Base-by-base conservation (phyloP, 2,888 invertebrate species). In the Caenorhabditis panamensis region DNA sequence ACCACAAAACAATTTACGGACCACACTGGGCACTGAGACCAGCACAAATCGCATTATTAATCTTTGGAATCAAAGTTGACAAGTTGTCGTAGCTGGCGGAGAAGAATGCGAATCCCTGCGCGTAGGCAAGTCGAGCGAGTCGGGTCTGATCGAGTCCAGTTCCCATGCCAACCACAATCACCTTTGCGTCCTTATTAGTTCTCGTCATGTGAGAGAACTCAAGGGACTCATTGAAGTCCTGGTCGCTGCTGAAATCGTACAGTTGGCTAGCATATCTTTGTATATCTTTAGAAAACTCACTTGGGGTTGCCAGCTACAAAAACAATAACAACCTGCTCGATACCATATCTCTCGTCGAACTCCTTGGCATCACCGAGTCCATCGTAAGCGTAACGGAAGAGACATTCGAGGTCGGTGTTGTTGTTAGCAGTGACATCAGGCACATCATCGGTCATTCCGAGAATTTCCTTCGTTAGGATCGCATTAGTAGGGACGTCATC, bases 381-480 rank as follows among this genome's bases (percentile, higher is more conserved):
- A 26, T 77, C 76, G 49, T 75, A 82, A 11, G 79, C 73, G 78
- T 87, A 87, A 9, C 85, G 83, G 85, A 87, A 87, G n/a, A 87
- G 58, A n/a, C 83, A 77, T 53, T 84, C 84, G 18, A 85, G 68
- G 67, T 84, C 84, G 0, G 80, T 76, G 49, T 79, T 82, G 49
- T 85, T 86, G 69, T 85, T 83, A 8, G 59, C 36, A 26, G 75
- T 68, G 1, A 86, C 84, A 69, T 86, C 81, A 6, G 84, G 84
- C 28, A 85, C 80, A 66, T 86, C 76, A 2, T 79, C 79, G 22
- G 77, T 41, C 59, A 87, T 79, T 6, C 62, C 56, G 24, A 76
- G 72, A 41, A 86, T 72, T 51, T 82, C 82, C 11, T 69, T 49
- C 1, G 80, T 71, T 6, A 86, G 61, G 20, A 63, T 68, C 9